Evolutionary conservation across 2,797 vertebrate genomes (phyloP), one percentile per base, ranked within the genome.

Genomic region (Alauda arvensis): DNA sequence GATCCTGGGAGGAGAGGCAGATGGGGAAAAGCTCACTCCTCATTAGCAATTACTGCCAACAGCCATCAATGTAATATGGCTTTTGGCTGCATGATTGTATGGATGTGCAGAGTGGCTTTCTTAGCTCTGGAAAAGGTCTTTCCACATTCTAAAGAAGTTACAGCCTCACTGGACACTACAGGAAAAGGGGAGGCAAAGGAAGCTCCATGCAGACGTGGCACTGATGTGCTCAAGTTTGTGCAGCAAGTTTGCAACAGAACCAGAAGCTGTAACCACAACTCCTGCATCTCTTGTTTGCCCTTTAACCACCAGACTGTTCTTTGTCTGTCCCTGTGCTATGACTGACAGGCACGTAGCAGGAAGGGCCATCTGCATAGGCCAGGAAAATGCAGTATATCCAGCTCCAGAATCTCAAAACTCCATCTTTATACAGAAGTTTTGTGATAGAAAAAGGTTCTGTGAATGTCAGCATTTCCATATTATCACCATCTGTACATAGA

Each of bases 381-480:
- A 1, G 51, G 63, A 55, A 86, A 89, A 81, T 7, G 56, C 53
- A 85, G 71, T 17, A 72, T 69, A 92, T 57, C 39, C 56, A 78
- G 85, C 53, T 82, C 60, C 31, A 25, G 60, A 65, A 93, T 87
- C 86, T 85, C 75, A 46, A 80, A 77, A 53, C 49, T 77, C 71
- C 68, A 82, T 91, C 91, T 91, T 85, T 34, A 68, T 45, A 78
- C n/a, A 16, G 69, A 81, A 90, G 62, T 91, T 88, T 51, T 82
- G 68, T 34, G 92, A 88, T 26, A 90, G 83, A 85, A 91, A 66
- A 90, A 88, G 88, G 63, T 90, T 91, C 59, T 72, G 83, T 77
- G 82, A 87, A 89, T 83, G 79, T 88, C 91, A 93, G 77, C 62
- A 88, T 93, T 94, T 95, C 93, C 88, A 60, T 90, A 87, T 91